Percentiles rank a stretch among this genome's conserved stretches.
Evolutionary conservation across 2,797 vertebrate genomes (phyloP).

Genomic region (Urocyon cinereoargenteus): DNA sequence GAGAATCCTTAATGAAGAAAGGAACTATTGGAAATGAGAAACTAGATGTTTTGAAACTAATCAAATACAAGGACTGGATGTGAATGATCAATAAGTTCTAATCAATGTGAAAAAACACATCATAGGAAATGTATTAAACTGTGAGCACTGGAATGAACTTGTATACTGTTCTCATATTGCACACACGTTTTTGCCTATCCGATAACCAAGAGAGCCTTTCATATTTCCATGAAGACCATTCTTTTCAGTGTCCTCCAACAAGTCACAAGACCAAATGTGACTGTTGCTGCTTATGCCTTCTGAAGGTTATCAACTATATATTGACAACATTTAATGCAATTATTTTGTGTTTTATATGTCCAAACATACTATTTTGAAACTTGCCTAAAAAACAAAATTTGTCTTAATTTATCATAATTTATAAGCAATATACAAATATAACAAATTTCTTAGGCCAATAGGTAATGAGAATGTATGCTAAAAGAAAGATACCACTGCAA

Average conservation of each 20-base stretch:
- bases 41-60: constrained; percentile 53
- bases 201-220: background rate
- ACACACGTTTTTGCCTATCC: background rate
- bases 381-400: background rate
- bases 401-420: constrained; percentile 40
- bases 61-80: background rate
- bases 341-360: constrained; percentile 22
- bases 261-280: background rate
- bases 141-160: background rate
- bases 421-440: background rate
- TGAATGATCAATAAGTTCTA: constrained; percentile 52
- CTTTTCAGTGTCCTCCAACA: background rate
- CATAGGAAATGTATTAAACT: background rate
- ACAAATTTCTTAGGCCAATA: background rate
- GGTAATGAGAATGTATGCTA: background rate
- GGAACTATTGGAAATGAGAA: constrained; percentile 47
- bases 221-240: background rate
- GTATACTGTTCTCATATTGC: background rate
- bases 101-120: constrained; percentile 26
- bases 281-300: background rate
- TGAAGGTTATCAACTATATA: background rate
- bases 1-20: constrained; percentile 48
- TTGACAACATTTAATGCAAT: background rate
- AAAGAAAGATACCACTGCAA: background rate
- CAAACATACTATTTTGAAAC: background rate